Percentiles rank a stretch among this genome's conserved stretches.
phyloP scores from a whole-genome alignment of 2,113 vertebrate species.

The Poecilia latipinna region DNA sequence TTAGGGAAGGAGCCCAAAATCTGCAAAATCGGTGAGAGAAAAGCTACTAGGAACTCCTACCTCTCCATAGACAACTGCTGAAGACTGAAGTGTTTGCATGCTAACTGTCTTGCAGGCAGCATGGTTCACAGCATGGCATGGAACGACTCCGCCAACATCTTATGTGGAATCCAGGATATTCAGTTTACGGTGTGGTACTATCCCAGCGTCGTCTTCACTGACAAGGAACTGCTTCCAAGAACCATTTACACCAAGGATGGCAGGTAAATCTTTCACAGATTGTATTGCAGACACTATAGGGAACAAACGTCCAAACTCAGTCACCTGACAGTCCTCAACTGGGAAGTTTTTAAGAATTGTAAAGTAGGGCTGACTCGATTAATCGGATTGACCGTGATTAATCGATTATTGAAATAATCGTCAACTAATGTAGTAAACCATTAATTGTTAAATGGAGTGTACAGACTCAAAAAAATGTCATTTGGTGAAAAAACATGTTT shows the following conservation, averaged over 20 bases:
- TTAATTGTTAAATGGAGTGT: too few species aligned
- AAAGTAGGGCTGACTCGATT: not conserved
- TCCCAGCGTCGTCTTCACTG: slow-evolving; percentile 88
- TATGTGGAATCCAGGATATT: slow-evolving; percentile 92
- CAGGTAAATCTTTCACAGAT: slow-evolving; percentile 78
- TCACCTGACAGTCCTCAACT: slow-evolving; percentile 3
- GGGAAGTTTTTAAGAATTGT: not conserved
- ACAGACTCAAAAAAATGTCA: too few species aligned
- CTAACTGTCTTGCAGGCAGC: slow-evolving; percentile 79
- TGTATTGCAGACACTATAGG: too few species aligned
- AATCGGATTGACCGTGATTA: too few species aligned
- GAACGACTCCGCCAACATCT: slow-evolving; percentile 90
- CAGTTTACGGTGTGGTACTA: slow-evolving; percentile 92
- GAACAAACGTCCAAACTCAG: too few species aligned
- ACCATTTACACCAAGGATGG: slow-evolving; percentile 88
- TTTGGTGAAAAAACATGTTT: too few species aligned
- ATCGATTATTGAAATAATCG: too few species aligned
- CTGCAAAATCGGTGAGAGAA: slow-evolving; percentile 90
- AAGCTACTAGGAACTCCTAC: not conserved
- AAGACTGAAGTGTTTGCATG: not conserved
- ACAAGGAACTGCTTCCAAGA: slow-evolving; percentile 91
- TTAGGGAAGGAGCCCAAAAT: slow-evolving; percentile 90
- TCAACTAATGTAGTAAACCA: too few species aligned
- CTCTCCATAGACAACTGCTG: not conserved
- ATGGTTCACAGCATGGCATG: slow-evolving; percentile 94